Conservation (phyloP, 1,140 invertebrate species). For the Solenopsis fugax region DNA sequence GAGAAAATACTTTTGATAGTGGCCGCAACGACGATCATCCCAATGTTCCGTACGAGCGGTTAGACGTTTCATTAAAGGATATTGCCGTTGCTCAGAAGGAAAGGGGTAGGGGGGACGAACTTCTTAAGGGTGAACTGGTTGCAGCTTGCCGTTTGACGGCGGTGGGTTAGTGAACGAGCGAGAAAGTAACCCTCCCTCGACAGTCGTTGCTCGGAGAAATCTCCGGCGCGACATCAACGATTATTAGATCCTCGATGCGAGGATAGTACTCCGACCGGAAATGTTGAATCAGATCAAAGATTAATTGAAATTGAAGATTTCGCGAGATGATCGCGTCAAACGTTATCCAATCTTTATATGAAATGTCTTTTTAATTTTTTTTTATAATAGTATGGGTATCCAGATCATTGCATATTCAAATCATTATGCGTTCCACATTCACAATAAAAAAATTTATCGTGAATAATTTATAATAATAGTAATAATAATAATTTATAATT, state of each 20-base stretch:
- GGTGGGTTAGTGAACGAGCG: constrained; percentile 1
- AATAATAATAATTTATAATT: no score
- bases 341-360: neutral
- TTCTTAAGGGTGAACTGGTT: constrained; percentile 51
- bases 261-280: constrained; percentile 9
- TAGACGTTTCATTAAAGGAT: constrained; percentile 79
- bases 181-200: constrained; percentile 32
- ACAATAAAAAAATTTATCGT: neutral
- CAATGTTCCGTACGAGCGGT: constrained; percentile 44
- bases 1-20: constrained; percentile 74
- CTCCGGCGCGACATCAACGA: constrained; percentile 48
- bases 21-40: constrained; percentile 51
- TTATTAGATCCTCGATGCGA: constrained; percentile 67
- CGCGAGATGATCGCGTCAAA: neutral
- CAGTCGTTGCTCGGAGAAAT: constrained; percentile 39
- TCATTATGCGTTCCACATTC: neutral
- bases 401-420: neutral
- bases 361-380: neutral
- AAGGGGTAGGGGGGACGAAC: neutral
- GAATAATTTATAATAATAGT: no score
- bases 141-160: constrained; percentile 33
- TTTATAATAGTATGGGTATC: neutral
- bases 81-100: constrained; percentile 64
- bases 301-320: constrained; percentile 35
- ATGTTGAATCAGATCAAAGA: neutral